Evolutionary conservation across 2,113 vertebrate genomes (phyloP).

Genomic region (Erpornis zantholeuca): DNA sequence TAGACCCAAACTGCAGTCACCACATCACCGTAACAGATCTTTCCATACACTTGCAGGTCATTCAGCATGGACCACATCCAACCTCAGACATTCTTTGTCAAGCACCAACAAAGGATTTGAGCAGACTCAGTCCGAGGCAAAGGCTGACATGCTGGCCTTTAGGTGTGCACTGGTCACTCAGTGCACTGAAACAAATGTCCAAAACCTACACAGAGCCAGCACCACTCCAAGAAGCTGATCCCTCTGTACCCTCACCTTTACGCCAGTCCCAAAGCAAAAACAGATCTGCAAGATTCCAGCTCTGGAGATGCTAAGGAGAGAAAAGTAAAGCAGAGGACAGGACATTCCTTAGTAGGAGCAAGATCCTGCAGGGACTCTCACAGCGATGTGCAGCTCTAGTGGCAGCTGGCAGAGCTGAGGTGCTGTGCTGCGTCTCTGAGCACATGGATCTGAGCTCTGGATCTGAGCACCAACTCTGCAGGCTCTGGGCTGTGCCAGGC

Average conservation of each 20-base stretch:
- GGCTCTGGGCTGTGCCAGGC: neutral
- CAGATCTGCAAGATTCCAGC: neutral
- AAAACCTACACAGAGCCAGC: neutral
- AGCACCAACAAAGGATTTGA: neutral
- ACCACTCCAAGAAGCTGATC: neutral
- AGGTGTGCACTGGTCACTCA: neutral
- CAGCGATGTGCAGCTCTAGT: fast-evolving
- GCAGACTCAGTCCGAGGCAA: neutral
- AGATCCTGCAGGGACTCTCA: neutral
- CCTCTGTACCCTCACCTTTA: neutral
- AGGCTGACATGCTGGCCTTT: fast-evolving
- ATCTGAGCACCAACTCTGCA: neutral
- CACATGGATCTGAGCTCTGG: fast-evolving
- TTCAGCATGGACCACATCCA: neutral
- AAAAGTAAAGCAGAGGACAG: neutral
- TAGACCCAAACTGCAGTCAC: neutral
- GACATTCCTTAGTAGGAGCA: neutral
- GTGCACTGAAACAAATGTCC: neutral
- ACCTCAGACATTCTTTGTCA: neutral
- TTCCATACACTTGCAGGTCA: neutral
- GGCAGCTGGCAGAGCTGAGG: fast-evolving
- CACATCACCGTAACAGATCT: fast-evolving
- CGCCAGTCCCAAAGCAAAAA: neutral
- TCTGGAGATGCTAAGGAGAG: neutral
- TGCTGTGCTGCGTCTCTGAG: fast-evolving